A percentile compares a stretch with the other conserved stretches of the same genome.
These are phyloP conservation scores for Myiagra hebetior DNA, from an alignment of 2,113 vertebrate genomes.

Conservation along the genomic window DNA sequence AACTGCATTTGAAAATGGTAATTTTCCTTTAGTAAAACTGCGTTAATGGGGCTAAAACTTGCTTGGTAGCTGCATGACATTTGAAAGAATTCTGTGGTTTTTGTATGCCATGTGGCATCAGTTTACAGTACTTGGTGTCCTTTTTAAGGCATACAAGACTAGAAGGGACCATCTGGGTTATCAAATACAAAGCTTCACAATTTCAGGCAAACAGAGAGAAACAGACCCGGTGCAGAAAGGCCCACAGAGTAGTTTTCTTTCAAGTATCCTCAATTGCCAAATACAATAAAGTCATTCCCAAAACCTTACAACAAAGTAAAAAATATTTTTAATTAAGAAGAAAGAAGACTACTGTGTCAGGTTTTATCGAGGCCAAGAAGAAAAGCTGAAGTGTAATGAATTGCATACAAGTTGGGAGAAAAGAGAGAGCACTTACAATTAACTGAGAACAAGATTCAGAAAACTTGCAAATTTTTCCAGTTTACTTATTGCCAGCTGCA, in stretches of 20 bases:
- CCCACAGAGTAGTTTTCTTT: neutral
- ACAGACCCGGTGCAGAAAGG: neutral
- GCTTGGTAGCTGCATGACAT: neutral
- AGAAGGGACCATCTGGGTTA: constrained; percentile 53
- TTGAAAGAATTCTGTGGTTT: neutral
- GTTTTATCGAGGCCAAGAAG: neutral
- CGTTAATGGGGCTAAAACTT: neutral
- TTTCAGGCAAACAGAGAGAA: neutral
- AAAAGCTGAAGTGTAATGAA: neutral
- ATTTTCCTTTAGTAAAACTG: neutral
- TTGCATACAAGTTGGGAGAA: neutral
- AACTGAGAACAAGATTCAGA: neutral
- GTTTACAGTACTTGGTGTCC: neutral
- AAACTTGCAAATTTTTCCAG: neutral
- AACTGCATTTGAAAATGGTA: neutral
- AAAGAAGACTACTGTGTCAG: neutral
- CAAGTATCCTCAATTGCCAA: neutral
- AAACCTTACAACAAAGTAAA: neutral
- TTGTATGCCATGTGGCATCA: neutral
- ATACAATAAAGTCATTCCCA: neutral
- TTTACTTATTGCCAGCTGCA: neutral
- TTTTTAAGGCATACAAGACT: neutral
- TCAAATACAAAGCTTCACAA: neutral
- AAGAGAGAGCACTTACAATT: neutral
- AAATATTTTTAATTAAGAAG: neutral